Conservation (phyloP, 2,113 vertebrate species). For the Chaetorhynchus papuensis region DNA sequence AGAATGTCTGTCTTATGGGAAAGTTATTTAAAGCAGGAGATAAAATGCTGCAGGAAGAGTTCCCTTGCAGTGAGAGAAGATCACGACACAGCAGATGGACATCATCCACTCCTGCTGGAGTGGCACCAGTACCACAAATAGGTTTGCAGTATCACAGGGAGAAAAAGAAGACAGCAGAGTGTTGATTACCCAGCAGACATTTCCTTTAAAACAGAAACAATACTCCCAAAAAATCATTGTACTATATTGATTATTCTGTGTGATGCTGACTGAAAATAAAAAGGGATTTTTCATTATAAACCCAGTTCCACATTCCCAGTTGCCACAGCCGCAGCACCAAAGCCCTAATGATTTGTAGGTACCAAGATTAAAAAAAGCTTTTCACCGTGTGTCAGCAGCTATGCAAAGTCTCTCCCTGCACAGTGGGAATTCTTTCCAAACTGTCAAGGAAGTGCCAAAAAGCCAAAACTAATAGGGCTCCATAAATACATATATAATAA, state of each 20-base stretch:
- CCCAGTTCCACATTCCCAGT: not conserved
- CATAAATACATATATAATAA: not conserved
- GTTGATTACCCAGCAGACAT: not conserved
- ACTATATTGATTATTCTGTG: not conserved
- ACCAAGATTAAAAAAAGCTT: not conserved
- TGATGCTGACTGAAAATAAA: not conserved
- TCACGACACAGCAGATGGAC: not conserved
- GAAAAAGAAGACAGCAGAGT: not conserved
- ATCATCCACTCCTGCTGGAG: not conserved
- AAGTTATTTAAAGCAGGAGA: not conserved
- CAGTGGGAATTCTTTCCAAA: not conserved
- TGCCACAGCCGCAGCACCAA: not conserved
- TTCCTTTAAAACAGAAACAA: not conserved
- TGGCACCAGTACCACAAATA: not conserved
- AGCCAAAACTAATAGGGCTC: not conserved
- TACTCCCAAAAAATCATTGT: not conserved
- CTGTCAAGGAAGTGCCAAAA: not conserved
- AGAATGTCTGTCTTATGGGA: not conserved
- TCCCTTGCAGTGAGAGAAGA: not conserved
- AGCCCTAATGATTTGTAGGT: not conserved
- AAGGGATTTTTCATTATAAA: not conserved
- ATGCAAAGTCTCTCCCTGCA: not conserved
- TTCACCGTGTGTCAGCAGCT: not conserved
- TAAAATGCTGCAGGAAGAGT: not conserved
- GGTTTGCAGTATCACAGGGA: not conserved